Evolutionary conservation across 2,113 vertebrate genomes (phyloP).

Genomic region (Stegostoma tigrinum): DNA sequence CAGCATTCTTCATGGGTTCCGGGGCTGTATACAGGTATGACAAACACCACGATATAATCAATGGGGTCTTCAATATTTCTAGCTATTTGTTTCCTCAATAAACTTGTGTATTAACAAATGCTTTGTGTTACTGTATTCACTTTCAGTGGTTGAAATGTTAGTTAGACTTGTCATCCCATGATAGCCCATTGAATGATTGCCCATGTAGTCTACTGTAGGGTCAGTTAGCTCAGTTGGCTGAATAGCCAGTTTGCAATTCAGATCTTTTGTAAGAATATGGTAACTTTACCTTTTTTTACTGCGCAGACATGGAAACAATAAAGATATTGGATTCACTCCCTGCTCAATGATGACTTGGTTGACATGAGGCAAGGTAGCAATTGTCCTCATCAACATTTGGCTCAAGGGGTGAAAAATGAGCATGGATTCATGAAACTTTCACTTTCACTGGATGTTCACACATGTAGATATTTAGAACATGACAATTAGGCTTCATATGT

Average conservation of each 20-base stretch:
- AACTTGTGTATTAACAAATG: neutral
- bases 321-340: neutral
- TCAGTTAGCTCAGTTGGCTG: too few relatives aligned
- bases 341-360: neutral
- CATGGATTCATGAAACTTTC: neutral
- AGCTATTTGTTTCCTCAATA: neutral
- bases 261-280: too few relatives aligned
- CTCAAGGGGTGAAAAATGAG: neutral
- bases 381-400: neutral
- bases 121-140: neutral
- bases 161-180: neutral
- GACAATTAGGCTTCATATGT: neutral
- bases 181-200: neutral
- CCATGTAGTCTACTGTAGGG: neutral
- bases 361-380: neutral
- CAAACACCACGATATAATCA: neutral
- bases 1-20: slow-evolving; percentile 69
- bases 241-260: too few relatives aligned
- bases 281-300: too few relatives aligned
- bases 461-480: neutral
- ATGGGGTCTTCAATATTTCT: neutral
- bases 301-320: neutral
- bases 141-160: neutral
- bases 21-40: slow-evolving; percentile 80
- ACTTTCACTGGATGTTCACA: neutral